A percentile compares a stretch with the other conserved stretches of the same genome.
phyloP scores from a whole-genome alignment of 2,888 invertebrate species.

The Harpalus rubripes region DNA sequence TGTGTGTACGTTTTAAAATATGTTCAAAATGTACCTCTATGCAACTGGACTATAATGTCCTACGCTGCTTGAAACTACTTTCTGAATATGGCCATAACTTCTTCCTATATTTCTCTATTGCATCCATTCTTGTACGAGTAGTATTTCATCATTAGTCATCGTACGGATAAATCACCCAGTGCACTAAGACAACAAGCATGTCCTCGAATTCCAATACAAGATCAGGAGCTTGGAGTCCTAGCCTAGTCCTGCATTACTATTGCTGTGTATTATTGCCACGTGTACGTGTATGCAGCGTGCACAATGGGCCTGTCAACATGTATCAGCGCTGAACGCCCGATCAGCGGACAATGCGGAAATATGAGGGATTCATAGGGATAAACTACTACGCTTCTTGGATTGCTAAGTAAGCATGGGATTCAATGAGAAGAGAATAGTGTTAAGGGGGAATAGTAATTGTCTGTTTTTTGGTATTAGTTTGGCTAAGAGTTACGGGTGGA shows the following conservation, averaged over 20 bases:
- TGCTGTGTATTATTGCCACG: not conserved
- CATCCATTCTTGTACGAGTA: not conserved
- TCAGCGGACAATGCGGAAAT: constrained; percentile 47
- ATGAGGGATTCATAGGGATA: constrained; percentile 31
- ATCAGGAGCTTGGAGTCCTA: not conserved
- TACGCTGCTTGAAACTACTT: too few relatives aligned
- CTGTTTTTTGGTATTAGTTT: not conserved
- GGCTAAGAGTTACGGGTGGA: not conserved
- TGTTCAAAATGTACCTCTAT: too few relatives aligned
- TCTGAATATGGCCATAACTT: too few relatives aligned
- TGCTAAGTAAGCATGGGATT: not conserved
- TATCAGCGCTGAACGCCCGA: constrained; percentile 40
- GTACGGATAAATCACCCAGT: not conserved
- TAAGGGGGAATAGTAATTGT: not conserved
- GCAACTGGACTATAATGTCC: too few relatives aligned
- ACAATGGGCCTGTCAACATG: constrained; percentile 52
- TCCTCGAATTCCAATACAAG: constrained; percentile 35
- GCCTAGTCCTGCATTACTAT: not conserved
- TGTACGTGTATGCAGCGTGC: constrained; percentile 11
- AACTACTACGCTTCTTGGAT: not conserved
- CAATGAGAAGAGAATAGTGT: not conserved
- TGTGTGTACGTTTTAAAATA: too few relatives aligned
- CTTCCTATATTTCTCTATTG: too few relatives aligned
- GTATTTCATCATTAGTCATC: not conserved
- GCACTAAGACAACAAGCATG: constrained; percentile 48